These are phyloP conservation scores for Benthochromis sp. DNA, from an alignment of 2,113 vertebrate species.

Conservation along the genomic window DNA sequence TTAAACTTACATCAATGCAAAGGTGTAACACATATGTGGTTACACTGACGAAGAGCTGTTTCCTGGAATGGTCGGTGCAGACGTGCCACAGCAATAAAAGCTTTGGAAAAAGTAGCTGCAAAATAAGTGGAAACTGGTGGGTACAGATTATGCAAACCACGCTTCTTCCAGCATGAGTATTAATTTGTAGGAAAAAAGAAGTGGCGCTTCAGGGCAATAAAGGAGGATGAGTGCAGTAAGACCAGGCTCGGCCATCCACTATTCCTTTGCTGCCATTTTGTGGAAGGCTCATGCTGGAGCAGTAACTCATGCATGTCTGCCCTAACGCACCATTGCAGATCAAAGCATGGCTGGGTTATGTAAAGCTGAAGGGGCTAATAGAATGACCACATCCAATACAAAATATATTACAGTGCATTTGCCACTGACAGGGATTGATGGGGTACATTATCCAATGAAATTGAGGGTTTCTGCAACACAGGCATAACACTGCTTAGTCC, in stretches of 20 bases:
- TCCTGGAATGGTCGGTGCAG: background rate
- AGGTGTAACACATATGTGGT: background rate
- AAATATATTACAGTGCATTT: constrained; percentile 64
- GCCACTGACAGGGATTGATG: constrained; percentile 60
- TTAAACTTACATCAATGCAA: background rate
- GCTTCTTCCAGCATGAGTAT: background rate
- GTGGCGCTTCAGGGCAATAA: background rate
- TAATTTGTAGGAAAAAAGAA: background rate
- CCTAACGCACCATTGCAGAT: constrained; percentile 52
- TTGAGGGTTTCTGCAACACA: constrained; percentile 20
- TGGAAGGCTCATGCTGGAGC: background rate
- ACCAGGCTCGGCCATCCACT: background rate
- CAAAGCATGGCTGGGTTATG: constrained; percentile 58
- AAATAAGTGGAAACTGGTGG: background rate
- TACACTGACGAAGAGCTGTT: background rate
- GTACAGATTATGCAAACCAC: background rate
- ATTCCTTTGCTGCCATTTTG: constrained; percentile 9
- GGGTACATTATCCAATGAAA: constrained; percentile 51
- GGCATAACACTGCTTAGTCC: background rate
- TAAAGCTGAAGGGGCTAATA: constrained; percentile 66
- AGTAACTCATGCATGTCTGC: constrained; percentile 44
- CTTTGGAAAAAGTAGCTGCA: background rate
- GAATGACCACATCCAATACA: constrained; percentile 65
- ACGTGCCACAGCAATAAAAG: background rate
- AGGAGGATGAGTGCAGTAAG: background rate